A percentile compares a stretch with the other conserved stretches of the same genome.
Evolutionary conservation across 2,888 invertebrate genomes (phyloP).

Genomic region (Diaphora mendica): DNA sequence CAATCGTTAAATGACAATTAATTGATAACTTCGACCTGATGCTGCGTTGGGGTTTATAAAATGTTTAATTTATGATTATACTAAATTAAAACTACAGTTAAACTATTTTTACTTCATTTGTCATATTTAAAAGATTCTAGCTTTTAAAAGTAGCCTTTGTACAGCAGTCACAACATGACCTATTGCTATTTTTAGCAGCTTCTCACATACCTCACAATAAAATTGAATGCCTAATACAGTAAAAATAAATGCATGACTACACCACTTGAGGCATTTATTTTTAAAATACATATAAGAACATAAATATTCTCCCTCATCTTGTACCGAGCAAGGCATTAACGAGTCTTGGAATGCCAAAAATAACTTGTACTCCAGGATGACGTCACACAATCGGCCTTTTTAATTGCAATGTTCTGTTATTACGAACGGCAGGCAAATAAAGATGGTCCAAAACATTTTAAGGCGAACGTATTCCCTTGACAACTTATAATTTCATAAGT

Average conservation of each 20-base stretch:
- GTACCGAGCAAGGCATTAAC: conserved; percentile 5
- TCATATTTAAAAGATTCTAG: too few species aligned
- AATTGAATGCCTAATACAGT: neutral
- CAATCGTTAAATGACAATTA: too few species aligned
- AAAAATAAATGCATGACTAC: conserved; percentile 11
- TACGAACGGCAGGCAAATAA: conserved; percentile 31
- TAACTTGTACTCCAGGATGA: conserved; percentile 39
- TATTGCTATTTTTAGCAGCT: neutral
- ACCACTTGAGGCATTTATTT: neutral
- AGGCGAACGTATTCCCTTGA: neutral
- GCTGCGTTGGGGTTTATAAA: too few species aligned
- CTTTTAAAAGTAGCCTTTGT: neutral
- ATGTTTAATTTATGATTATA: too few species aligned
- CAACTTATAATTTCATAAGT: neutral
- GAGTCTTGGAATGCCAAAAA: conserved; percentile 37
- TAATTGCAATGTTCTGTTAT: conserved; percentile 44
- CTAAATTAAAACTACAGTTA: too few species aligned
- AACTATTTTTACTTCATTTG: too few species aligned
- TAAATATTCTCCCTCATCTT: conserved; percentile 9
- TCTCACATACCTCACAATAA: conserved; percentile 1
- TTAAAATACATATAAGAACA: conserved; percentile 3
- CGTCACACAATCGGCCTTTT: conserved; percentile 44
- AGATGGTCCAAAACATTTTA: conserved; percentile 3
- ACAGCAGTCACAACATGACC: neutral
- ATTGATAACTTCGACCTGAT: too few species aligned